Evolutionary conservation across 2,888 invertebrate species (phyloP).

Genomic region (Galerucella nymphaeae): DNA sequence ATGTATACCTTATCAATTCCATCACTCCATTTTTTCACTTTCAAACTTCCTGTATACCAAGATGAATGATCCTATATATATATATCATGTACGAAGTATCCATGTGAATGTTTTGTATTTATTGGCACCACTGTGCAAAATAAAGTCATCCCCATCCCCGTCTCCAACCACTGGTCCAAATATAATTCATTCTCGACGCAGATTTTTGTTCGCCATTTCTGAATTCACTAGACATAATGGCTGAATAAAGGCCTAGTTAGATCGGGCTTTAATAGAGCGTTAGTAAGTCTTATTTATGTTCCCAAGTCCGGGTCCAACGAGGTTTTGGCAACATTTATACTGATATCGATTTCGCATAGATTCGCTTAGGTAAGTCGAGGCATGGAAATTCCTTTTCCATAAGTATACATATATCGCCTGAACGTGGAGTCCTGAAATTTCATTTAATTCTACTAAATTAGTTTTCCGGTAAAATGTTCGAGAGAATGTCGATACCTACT

Average conservation of each 20-base stretch:
- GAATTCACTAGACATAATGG: constrained; percentile 36
- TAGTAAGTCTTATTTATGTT: constrained; percentile 34
- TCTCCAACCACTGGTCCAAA: constrained; percentile 3
- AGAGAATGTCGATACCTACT: not conserved
- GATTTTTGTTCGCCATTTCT: constrained; percentile 29
- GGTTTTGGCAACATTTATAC: constrained; percentile 33
- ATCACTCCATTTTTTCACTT: too few species aligned
- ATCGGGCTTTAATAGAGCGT: constrained; percentile 32
- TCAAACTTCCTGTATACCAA: too few species aligned
- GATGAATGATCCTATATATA: too few species aligned
- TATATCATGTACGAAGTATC: too few species aligned
- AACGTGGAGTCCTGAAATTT: constrained; percentile 21
- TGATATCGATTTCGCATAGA: constrained; percentile 23
- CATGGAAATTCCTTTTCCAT: constrained; percentile 18
- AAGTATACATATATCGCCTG: constrained; percentile 20
- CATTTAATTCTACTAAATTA: constrained; percentile 32
- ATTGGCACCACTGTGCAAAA: constrained; percentile 6
- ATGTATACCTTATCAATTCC: too few species aligned
- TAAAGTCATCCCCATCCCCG: not conserved
- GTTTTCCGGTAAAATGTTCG: constrained; percentile 23
- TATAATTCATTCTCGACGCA: constrained; percentile 27
- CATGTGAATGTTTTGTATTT: not conserved
- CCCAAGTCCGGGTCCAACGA: constrained; percentile 12
- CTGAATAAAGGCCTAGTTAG: constrained; percentile 33
- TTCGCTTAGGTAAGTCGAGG: constrained; percentile 23